Percentiles rank a stretch among this genome's conserved stretches.
Evolutionary conservation across 2,888 invertebrate species (phyloP).

Genomic region (Ochlodes sylvanus): DNA sequence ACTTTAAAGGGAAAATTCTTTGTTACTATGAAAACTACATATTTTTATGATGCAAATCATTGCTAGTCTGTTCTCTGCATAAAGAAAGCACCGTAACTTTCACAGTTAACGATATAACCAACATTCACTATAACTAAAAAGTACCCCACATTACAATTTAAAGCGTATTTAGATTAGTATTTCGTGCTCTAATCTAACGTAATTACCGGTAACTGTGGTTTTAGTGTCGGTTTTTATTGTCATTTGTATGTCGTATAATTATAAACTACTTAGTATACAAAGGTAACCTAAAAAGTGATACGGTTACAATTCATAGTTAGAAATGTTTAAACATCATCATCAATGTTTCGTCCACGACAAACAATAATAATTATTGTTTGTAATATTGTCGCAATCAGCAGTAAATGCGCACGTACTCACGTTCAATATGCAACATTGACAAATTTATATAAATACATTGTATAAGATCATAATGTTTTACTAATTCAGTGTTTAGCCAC

Average conservation of each 20-base stretch:
- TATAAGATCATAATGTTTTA: too few relatives aligned
- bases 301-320: background rate
- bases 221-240: slow-evolving; percentile 6
- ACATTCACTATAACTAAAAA: slow-evolving; percentile 11
- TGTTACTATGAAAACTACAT: background rate
- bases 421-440: too few relatives aligned
- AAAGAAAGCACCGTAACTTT: slow-evolving; percentile 13
- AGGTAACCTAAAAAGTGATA: background rate
- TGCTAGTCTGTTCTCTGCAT: background rate
- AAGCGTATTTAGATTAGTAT: slow-evolving; percentile 17
- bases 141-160: slow-evolving; percentile 18
- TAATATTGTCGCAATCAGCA: too few relatives aligned
- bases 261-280: slow-evolving; percentile 15
- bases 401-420: too few relatives aligned
- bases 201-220: slow-evolving; percentile 8
- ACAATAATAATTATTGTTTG: too few relatives aligned
- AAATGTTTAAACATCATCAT: background rate
- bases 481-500: too few relatives aligned
- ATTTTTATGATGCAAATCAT: background rate
- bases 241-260: slow-evolving; percentile 11
- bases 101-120: slow-evolving; percentile 11
- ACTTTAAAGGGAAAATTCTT: background rate
- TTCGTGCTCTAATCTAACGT: slow-evolving; percentile 4
- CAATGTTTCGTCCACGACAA: too few relatives aligned
- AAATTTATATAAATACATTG: too few relatives aligned